These are phyloP conservation scores for Myopa tessellatipennis DNA, from an alignment of 2,888 invertebrate genomes.

Conservation along the genomic window DNA sequence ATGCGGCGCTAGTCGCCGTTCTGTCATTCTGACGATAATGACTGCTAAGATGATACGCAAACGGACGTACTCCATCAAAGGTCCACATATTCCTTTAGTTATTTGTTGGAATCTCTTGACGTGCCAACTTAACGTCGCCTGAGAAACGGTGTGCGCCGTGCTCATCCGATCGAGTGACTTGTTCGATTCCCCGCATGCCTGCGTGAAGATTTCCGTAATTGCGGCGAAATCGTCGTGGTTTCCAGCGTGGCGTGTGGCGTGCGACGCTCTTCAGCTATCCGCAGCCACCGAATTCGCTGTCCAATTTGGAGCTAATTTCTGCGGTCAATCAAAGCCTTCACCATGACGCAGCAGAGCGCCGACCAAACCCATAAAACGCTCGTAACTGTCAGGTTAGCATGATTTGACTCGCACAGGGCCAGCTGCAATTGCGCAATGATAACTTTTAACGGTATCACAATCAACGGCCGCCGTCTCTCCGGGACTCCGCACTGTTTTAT, in stretches of 20 bases:
- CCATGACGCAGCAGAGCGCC: slow-evolving; percentile 30
- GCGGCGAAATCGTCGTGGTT: slow-evolving; percentile 20
- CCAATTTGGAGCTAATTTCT: slow-evolving; percentile 35
- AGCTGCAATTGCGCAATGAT: background rate
- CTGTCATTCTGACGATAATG: background rate
- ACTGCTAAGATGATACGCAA: background rate
- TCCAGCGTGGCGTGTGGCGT: background rate
- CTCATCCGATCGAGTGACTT: slow-evolving; percentile 20
- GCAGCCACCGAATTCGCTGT: slow-evolving; percentile 8
- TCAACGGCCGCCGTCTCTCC: background rate
- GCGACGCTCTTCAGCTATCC: slow-evolving; percentile 4
- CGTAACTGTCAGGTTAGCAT: slow-evolving; percentile 31
- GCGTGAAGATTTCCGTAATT: slow-evolving; percentile 25
- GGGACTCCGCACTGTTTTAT: slow-evolving; percentile 15
- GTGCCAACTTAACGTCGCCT: slow-evolving; percentile 19
- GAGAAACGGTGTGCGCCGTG: background rate
- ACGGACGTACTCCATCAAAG: background rate
- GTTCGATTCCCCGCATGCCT: slow-evolving; percentile 13
- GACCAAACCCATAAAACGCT: slow-evolving; percentile 34
- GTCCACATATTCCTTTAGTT: slow-evolving; percentile 12
- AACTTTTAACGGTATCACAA: background rate
- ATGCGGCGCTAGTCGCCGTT: background rate
- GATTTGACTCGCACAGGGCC: slow-evolving; percentile 6
- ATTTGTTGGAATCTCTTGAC: slow-evolving; percentile 22
- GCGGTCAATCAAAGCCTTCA: slow-evolving; percentile 38